Conservation (phyloP, 2,888 invertebrate species). For the Synergus umbraculus region DNA sequence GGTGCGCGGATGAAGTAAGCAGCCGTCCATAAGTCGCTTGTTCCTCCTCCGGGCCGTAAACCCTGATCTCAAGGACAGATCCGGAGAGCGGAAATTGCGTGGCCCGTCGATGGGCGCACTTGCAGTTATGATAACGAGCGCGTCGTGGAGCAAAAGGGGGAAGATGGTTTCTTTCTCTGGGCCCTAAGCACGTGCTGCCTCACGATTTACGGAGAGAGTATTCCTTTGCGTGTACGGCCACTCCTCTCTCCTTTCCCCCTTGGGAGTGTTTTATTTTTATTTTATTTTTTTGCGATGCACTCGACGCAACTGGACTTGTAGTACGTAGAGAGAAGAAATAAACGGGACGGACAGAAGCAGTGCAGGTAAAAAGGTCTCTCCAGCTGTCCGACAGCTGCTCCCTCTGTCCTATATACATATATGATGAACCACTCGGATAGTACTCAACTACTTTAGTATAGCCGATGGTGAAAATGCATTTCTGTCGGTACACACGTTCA, state of each 20-base stretch:
- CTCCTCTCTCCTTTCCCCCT: background rate
- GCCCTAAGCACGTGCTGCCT: constrained; percentile 52
- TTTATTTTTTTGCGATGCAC: constrained; percentile 57
- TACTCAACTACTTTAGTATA: constrained; percentile 43
- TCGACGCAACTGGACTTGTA: constrained; percentile 59
- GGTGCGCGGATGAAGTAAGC: background rate
- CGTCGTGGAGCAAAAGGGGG: constrained; percentile 38
- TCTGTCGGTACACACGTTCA: constrained; percentile 39
- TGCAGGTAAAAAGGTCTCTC: constrained; percentile 77
- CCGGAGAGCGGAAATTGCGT: constrained; percentile 55
- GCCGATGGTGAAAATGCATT: constrained; percentile 34
- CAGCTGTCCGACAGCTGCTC: constrained; percentile 78
- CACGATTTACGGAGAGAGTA: constrained; percentile 42
- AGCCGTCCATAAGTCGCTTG: constrained; percentile 20
- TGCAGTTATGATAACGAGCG: constrained; percentile 57
- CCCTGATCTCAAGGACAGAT: constrained; percentile 41
- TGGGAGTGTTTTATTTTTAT: constrained; percentile 45
- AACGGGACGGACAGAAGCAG: constrained; percentile 66
- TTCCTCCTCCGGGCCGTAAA: constrained; percentile 11
- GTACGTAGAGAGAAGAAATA: constrained; percentile 29
- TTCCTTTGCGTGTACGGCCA: constrained; percentile 12
- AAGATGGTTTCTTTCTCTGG: constrained; percentile 37
- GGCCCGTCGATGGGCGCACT: constrained; percentile 51
- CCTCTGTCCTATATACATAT: constrained; percentile 76
- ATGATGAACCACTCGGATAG: constrained; percentile 68